Base-by-base conservation (phyloP, 1,140 invertebrate genomes). In the Pseudomyrmex sp. region DNA sequence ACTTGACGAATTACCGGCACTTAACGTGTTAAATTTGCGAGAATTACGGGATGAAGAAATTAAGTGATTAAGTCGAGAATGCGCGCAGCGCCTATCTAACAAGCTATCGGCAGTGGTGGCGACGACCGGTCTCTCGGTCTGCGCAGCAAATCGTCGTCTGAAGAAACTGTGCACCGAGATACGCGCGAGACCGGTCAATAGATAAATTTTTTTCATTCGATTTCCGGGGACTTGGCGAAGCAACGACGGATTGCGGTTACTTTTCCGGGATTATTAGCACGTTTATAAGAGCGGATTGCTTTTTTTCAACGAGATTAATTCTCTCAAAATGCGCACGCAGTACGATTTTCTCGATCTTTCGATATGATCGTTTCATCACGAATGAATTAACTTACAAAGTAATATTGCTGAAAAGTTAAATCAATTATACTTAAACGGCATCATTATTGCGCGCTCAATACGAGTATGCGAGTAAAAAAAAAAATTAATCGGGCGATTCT, bases 81-180 rank as follows among this genome's bases (percentile, higher is more conserved):
- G 65, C 65, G 18, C 48, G 18, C 48, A 20, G 35, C 63, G 63
- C 3, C 35, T 69, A 56, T 4, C 9, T 68, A 77, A 68, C 52
- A 20, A 69, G 50, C 35, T 79, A 69, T 79, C 76, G 76, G 76
- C 76, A 79, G 76, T 79, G 76, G 20, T 79, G 59, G 52, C 44
- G 46, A 52, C 48, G 73, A 75, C 65, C 65, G 63, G 44, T 70
- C 76, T 46, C 65, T 46, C 65, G 13, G 35, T 35, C 35, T 35
- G 50, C 50, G 63, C 63, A 52, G 20, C 23, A 20, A 66, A 76
- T 66, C 48, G 23, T 2, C 58, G 12, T 10, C 12, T 12, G 7
- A 65, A 65, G 10, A 20, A 50, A 3, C 5, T 35, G 35, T 62
- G 23, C n/a, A 15, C 61, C 8, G n/a, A 18, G 58, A 20, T 59